phyloP scores from a whole-genome alignment of 1,140 invertebrate genomes.

The Pinna nobilis region DNA sequence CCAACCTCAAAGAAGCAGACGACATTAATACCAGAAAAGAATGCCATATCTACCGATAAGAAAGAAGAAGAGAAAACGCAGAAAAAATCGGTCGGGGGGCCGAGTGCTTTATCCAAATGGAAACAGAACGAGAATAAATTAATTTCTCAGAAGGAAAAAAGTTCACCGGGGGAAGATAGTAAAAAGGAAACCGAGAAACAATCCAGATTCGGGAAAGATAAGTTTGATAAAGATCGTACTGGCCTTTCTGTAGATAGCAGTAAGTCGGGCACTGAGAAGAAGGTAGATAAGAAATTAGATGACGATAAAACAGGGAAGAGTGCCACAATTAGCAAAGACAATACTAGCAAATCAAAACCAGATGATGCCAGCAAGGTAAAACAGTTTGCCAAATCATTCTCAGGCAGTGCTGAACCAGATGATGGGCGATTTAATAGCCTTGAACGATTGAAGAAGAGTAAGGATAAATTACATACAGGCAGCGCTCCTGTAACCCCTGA shows the following conservation, averaged over 20 bases:
- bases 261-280: neutral
- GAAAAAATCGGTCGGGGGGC: constrained; percentile 1
- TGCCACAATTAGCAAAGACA: constrained; percentile 2
- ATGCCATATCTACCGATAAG: neutral
- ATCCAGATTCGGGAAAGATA: constrained; percentile 11
- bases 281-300: constrained; percentile 9
- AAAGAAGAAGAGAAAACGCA: constrained; percentile 5
- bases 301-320: neutral
- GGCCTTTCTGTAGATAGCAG: neutral
- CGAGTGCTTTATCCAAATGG: constrained; percentile 21
- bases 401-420: constrained; percentile 15
- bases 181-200: constrained; percentile 19
- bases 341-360: constrained; percentile 32
- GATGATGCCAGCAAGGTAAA: constrained; percentile 45
- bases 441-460: constrained; percentile 31
- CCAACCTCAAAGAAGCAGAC: constrained; percentile 18
- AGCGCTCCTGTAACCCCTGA: constrained; percentile 12
- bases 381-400: constrained; percentile 38
- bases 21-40: constrained; percentile 5
- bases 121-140: constrained; percentile 14
- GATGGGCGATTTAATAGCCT: constrained; percentile 37
- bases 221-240: neutral
- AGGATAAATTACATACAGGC: constrained; percentile 14
- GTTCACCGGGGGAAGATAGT: constrained; percentile 7
- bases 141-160: constrained; percentile 14